A percentile compares a stretch with the other conserved stretches of the same genome.
Evolutionary conservation across 2,888 invertebrate species (phyloP).

Genomic region (Lasius fuliginosus): DNA sequence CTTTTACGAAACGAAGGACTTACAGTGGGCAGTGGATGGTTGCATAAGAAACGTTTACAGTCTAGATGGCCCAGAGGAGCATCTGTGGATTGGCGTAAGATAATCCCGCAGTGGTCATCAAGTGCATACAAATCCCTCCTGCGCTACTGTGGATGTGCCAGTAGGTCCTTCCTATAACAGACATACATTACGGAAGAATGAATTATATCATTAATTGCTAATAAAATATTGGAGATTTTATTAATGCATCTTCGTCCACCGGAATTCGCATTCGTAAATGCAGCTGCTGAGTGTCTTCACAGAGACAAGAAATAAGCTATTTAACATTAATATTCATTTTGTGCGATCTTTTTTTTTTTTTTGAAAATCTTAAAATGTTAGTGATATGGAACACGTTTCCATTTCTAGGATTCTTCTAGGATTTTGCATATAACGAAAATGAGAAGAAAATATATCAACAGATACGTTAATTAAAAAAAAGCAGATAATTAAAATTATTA

Average conservation of each 20-base stretch:
- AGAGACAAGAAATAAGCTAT: constrained; percentile 9
- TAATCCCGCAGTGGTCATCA: constrained; percentile 83
- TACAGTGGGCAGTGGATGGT: constrained; percentile 85
- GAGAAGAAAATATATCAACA: background rate
- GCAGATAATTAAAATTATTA: constrained; percentile 11
- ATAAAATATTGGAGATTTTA: background rate
- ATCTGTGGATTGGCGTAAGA: constrained; percentile 80
- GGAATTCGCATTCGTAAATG: background rate
- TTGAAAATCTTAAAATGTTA: constrained; percentile 1
- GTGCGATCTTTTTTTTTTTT: background rate
- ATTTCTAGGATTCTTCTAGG: background rate
- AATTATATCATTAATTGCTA: constrained; percentile 13
- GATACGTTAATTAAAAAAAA: background rate
- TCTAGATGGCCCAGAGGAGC: constrained; percentile 82
- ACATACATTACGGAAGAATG: constrained; percentile 10
- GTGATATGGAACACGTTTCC: background rate
- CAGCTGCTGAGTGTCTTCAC: background rate
- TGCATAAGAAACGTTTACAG: constrained; percentile 82
- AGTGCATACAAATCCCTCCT: constrained; percentile 84
- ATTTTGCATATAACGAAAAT: background rate
- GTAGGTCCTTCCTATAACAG: constrained; percentile 80
- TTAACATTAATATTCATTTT: constrained; percentile 11
- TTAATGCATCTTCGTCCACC: background rate
- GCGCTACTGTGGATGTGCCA: constrained; percentile 79
- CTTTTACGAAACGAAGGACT: constrained; percentile 77